Conservation (phyloP, 2,797 vertebrate genomes). For the Intellagama lesueurii region DNA sequence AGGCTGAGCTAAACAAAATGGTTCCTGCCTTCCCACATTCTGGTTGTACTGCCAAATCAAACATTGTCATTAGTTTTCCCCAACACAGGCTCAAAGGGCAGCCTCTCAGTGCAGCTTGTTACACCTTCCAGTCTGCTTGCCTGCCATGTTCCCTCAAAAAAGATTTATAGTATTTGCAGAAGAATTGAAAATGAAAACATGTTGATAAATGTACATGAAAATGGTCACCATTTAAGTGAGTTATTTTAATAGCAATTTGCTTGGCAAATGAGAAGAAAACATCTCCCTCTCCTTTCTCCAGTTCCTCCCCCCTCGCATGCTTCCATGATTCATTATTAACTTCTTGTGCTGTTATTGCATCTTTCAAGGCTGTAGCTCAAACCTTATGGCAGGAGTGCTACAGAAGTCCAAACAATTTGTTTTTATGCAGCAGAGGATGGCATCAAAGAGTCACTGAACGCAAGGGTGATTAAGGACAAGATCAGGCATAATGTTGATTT, state of each 20-base stretch:
- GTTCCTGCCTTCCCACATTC: neutral
- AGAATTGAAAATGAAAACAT: constrained; percentile 11
- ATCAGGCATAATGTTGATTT: constrained; percentile 1
- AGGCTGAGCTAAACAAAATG: neutral
- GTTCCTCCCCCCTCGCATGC: neutral
- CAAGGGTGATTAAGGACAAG: neutral
- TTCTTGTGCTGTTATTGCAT: constrained; percentile 11
- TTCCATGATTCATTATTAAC: constrained; percentile 38
- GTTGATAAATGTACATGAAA: constrained; percentile 5
- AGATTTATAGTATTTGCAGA: neutral
- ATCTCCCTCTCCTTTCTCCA: constrained; percentile 14
- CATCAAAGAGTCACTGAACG: neutral
- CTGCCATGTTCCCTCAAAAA: neutral
- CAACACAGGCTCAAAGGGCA: neutral
- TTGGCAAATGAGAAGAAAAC: constrained; percentile 35
- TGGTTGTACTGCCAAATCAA: neutral
- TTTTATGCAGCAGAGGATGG: neutral
- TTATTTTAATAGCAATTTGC: constrained; percentile 47
- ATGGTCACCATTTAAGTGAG: neutral
- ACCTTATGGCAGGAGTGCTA: constrained; percentile 18
- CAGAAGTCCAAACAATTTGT: constrained; percentile 19
- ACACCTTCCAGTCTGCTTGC: constrained; percentile 15
- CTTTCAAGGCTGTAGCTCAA: neutral
- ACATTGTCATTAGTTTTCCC: neutral
- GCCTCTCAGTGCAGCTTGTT: neutral